Evolutionary conservation across 2,113 vertebrate species (phyloP).

Genomic region (Silurus asotus): DNA sequence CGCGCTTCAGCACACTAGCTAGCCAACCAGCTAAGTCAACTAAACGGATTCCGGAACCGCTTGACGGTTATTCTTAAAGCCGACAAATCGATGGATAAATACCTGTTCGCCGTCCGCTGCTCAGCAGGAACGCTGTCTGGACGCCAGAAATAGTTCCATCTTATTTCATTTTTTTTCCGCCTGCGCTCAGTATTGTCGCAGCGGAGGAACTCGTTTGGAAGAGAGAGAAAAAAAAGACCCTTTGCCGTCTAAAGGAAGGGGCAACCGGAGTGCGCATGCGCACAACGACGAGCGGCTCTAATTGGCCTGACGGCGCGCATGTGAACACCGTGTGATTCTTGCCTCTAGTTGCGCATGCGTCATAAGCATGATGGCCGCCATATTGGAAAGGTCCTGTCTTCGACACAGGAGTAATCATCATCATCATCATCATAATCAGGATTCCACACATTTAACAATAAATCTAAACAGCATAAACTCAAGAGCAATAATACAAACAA

Average conservation of each 20-base stretch:
- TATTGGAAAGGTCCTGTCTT: neutral
- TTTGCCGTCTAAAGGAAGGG: constrained; percentile 24
- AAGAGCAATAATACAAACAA: too few relatives aligned
- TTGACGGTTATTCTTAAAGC: neutral
- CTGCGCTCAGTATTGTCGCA: neutral
- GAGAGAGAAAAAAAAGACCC: neutral
- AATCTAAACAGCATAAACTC: too few relatives aligned
- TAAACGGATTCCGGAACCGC: neutral
- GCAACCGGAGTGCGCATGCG: constrained; percentile 14
- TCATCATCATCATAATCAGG: too few relatives aligned
- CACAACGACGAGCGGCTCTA: neutral
- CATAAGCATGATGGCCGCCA: neutral
- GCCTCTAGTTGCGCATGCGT: neutral
- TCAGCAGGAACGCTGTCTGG: neutral
- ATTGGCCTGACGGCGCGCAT: neutral
- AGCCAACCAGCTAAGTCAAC: neutral
- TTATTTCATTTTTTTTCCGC: neutral
- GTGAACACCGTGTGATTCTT: neutral
- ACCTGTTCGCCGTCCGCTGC: neutral
- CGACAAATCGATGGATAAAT: neutral
- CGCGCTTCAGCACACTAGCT: neutral
- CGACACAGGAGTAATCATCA: too few relatives aligned
- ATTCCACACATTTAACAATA: too few relatives aligned
- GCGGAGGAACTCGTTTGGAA: neutral
- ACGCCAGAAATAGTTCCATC: neutral